Base-by-base conservation (phyloP, 2,797 vertebrate genomes). In the Aplochiton taeniatus region DNA sequence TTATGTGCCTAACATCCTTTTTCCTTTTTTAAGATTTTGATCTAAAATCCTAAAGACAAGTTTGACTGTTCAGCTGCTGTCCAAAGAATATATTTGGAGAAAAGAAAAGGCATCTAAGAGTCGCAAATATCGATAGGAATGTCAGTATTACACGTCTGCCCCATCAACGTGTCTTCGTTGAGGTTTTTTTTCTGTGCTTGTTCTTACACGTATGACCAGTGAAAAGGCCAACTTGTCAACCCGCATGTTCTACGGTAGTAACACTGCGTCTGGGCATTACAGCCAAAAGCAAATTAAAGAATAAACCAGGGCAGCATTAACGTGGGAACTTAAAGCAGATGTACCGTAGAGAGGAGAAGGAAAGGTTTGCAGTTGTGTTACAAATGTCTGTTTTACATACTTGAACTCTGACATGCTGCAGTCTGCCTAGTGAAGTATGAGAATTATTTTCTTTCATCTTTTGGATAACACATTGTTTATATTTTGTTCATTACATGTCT, bases 321-420 rank as follows among this genome's bases (percentile, higher is more conserved):
- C 19, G 8, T 31, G 16, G 8, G 9, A 11, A 62, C 60, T 43
- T 14, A 53, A 54, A 44, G 69, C 49, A 64, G 18, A 17, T 58
- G 63, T 56, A 56, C 42, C 31, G 10, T 51, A 18, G 46, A 13
- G 63, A 52, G 55, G 65, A 19, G 52, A 51, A 59, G 11, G 16
- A 48, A 50, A 41, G 69, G 76, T 80, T 80, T 82, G 84, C 85
- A 80, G 87, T 73, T 63, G 74, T 85, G 77, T 85, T 74, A 74
- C 72, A 80, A 85, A 81, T 77, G 73, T 87, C 78, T 88, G 82
- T 85, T 85, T 85, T 78, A 85, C 82, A 83, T 91, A 92, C 90
- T 91, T 91, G 90, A 92, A 91, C 88, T 88, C 77, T 90, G 85
- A 85, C 80, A 72, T 70, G 81, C 87, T 84, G 84, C 84, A 66